Evolutionary conservation across 2,113 vertebrate species (phyloP).

Genomic region (Rallus limicola): DNA sequence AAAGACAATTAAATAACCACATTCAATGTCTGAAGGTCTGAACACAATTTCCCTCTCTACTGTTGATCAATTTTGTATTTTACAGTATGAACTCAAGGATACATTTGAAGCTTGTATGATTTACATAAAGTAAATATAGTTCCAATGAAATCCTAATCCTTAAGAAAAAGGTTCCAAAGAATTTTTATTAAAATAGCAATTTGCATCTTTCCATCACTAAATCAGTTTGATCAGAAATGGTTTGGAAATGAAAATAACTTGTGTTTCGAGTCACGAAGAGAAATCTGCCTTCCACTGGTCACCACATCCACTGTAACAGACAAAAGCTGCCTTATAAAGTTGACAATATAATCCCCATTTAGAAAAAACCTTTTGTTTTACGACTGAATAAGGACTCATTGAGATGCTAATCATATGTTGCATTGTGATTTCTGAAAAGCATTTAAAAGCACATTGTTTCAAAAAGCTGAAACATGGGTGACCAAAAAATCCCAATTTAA

Average conservation of each 20-base stretch:
- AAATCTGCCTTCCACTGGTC: constrained; percentile 61
- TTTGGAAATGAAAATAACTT: constrained; percentile 44
- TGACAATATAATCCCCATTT: constrained; percentile 76
- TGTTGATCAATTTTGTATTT: not conserved
- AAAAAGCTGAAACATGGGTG: constrained; percentile 60
- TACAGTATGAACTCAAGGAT: not conserved
- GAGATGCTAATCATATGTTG: constrained; percentile 80
- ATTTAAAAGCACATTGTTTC: constrained; percentile 71
- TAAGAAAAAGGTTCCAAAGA: not conserved
- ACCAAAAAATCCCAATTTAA: constrained; percentile 12
- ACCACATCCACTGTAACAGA: constrained; percentile 68
- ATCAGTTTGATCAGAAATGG: not conserved
- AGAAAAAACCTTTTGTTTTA: constrained; percentile 76
- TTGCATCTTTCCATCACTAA: not conserved
- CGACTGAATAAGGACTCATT: constrained; percentile 79
- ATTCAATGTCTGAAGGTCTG: not conserved
- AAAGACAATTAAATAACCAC: not conserved
- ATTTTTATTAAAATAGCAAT: constrained; percentile 8
- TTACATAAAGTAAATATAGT: not conserved
- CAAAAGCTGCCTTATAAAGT: constrained; percentile 78
- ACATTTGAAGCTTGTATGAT: not conserved
- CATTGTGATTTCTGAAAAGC: constrained; percentile 71
- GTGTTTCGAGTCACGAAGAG: constrained; percentile 56
- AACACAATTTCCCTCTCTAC: not conserved
- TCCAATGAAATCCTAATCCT: not conserved